phyloP scores from a whole-genome alignment of 92 coral and sea anemone genomes.

The Epizoanthus stellaris region DNA sequence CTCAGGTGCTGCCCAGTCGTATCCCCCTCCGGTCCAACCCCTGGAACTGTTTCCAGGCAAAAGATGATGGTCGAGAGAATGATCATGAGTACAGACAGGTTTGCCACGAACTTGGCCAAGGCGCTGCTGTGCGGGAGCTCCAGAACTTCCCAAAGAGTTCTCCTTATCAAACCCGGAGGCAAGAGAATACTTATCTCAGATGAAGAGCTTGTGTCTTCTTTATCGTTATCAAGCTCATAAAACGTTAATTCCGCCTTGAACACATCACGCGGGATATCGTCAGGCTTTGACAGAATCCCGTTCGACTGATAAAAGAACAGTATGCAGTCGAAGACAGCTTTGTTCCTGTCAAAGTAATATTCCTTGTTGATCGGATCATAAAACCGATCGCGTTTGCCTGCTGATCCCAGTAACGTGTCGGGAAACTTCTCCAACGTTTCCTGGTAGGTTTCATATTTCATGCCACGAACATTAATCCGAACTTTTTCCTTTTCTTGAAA shows the following conservation, averaged over 20 bases:
- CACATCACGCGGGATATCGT: slow-evolving; percentile 67
- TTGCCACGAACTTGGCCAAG: slow-evolving; percentile 59
- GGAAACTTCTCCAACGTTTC: slow-evolving; percentile 88
- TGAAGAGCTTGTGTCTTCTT: neutral
- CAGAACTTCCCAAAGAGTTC: slow-evolving; percentile 67
- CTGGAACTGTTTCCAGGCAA: slow-evolving; percentile 86
- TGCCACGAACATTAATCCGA: slow-evolving; percentile 83
- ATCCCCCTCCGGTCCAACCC: neutral
- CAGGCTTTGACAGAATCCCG: slow-evolving; percentile 89
- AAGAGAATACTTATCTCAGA: neutral
- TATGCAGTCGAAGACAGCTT: slow-evolving; percentile 81
- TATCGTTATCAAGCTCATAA: slow-evolving; percentile 68
- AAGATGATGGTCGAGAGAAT: slow-evolving; percentile 80
- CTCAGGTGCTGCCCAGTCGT: neutral
- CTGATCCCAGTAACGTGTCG: slow-evolving; percentile 85
- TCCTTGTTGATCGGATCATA: slow-evolving; percentile 71
- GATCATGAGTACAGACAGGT: slow-evolving; percentile 68
- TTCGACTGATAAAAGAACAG: slow-evolving; percentile 92
- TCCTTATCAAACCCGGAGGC: slow-evolving; percentile 1
- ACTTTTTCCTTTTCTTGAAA: slow-evolving; percentile 40
- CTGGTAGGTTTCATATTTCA: slow-evolving; percentile 76
- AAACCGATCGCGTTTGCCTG: slow-evolving; percentile 66
- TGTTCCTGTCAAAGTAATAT: slow-evolving; percentile 81
- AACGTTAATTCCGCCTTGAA: slow-evolving; percentile 85
- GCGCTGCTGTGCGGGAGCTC: slow-evolving; percentile 66